phyloP scores from a whole-genome alignment of 2,113 vertebrate species.

The Pipra filicauda region DNA sequence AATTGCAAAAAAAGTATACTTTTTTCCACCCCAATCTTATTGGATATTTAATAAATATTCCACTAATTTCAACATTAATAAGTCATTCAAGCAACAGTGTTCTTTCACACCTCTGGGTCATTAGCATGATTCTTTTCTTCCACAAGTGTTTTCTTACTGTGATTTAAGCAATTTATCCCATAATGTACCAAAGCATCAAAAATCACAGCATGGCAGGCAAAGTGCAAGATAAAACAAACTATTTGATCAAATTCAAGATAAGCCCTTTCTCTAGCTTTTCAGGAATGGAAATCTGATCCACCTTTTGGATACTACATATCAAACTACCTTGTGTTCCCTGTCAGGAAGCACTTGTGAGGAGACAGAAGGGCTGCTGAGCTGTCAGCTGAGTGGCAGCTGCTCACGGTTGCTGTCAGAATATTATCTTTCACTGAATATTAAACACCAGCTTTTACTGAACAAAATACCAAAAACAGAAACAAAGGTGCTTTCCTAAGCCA shows the following conservation, averaged over 20 bases:
- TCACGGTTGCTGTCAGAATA: background rate
- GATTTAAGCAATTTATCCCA: background rate
- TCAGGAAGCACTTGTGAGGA: background rate
- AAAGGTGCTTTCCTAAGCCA: background rate
- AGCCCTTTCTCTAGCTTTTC: background rate
- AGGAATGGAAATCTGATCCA: background rate
- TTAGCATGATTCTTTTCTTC: background rate
- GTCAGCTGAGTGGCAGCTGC: background rate
- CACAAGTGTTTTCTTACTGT: background rate
- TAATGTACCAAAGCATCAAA: background rate
- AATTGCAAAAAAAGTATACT: background rate
- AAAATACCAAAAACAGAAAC: background rate
- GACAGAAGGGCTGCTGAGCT: background rate
- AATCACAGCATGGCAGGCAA: background rate
- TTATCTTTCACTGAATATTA: background rate
- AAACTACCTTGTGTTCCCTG: background rate
- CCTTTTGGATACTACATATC: background rate
- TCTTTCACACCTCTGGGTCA: background rate
- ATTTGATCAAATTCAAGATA: background rate
- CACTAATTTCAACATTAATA: background rate
- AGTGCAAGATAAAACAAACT: background rate
- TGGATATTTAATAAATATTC: background rate
- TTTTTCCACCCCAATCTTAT: background rate
- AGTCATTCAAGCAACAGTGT: background rate
- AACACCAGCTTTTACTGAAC: background rate